These are phyloP conservation scores for Synergus laeviventris DNA, from an alignment of 2,888 invertebrate species.

Conservation along the genomic window DNA sequence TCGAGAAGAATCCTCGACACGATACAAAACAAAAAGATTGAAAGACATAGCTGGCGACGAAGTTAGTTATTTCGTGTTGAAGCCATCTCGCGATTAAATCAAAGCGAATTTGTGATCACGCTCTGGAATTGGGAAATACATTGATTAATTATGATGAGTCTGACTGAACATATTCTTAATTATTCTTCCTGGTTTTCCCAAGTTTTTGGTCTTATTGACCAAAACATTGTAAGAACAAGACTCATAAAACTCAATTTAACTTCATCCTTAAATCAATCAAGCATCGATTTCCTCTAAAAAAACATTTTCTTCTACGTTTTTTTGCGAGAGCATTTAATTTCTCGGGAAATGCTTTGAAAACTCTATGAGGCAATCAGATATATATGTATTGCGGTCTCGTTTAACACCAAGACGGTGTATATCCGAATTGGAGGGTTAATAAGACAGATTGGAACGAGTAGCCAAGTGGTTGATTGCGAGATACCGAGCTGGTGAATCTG, in stretches of 20 bases:
- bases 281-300: background rate
- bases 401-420: constrained; percentile 11
- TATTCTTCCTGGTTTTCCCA: too few relatives aligned
- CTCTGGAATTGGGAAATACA: background rate
- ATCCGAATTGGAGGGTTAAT: constrained; percentile 23
- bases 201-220: too few relatives aligned
- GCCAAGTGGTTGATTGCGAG: constrained; percentile 59
- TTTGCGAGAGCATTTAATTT: background rate
- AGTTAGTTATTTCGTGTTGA: background rate
- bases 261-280: background rate
- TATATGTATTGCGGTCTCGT: constrained; percentile 14
- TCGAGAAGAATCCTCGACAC: constrained; percentile 9
- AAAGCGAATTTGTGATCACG: background rate
- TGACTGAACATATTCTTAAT: too few relatives aligned
- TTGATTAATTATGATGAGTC: too few relatives aligned
- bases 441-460: constrained; percentile 30
- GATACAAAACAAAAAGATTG: constrained; percentile 14
- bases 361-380: constrained; percentile 6
- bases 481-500: constrained; percentile 56
- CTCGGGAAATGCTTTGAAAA: background rate
- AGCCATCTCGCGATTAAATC: background rate
- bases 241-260: background rate
- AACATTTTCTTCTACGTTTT: background rate
- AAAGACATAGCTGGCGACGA: constrained; percentile 4
- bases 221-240: background rate